These are phyloP conservation scores for Channa striata DNA, from an alignment of 2,797 vertebrate genomes.

Conservation along the genomic window DNA sequence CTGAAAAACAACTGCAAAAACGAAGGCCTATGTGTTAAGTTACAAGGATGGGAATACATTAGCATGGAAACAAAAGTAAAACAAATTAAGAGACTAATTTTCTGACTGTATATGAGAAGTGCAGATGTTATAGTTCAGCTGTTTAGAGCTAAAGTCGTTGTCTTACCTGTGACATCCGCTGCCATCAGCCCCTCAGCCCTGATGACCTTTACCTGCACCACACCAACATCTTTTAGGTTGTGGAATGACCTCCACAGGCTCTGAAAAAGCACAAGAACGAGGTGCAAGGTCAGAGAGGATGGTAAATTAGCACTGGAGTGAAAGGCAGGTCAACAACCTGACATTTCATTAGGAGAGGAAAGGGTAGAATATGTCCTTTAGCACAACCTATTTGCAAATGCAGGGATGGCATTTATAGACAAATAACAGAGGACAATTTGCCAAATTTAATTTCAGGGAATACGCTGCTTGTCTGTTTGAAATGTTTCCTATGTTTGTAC, in stretches of 20 bases:
- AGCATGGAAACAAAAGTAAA: neutral
- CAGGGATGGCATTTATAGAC: constrained; percentile 75
- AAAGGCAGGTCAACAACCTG: constrained; percentile 75
- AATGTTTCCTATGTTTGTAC: constrained; percentile 52
- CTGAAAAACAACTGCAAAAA: constrained; percentile 14
- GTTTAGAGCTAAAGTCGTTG: constrained; percentile 29
- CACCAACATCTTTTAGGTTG: constrained; percentile 95
- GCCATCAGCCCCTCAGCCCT: constrained; percentile 97
- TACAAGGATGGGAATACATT: neutral
- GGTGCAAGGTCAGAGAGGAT: constrained; percentile 66
- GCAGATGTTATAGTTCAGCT: constrained; percentile 8
- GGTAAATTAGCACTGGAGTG: constrained; percentile 70
- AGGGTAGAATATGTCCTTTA: constrained; percentile 79
- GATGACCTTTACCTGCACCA: constrained; percentile 98
- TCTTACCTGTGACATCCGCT: constrained; percentile 97
- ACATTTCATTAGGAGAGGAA: constrained; percentile 78
- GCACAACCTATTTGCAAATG: constrained; percentile 68
- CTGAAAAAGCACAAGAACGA: constrained; percentile 80
- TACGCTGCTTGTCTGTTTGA: constrained; percentile 34
- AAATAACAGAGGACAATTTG: constrained; percentile 60
- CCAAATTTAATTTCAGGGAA: constrained; percentile 57
- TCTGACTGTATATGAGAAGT: constrained; percentile 8
- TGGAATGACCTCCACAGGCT: constrained; percentile 89
- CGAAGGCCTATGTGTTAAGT: neutral
- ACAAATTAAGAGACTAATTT: neutral